phyloP scores from a whole-genome alignment of 2,888 invertebrate genomes.

The Cheilosia variabilis region DNA sequence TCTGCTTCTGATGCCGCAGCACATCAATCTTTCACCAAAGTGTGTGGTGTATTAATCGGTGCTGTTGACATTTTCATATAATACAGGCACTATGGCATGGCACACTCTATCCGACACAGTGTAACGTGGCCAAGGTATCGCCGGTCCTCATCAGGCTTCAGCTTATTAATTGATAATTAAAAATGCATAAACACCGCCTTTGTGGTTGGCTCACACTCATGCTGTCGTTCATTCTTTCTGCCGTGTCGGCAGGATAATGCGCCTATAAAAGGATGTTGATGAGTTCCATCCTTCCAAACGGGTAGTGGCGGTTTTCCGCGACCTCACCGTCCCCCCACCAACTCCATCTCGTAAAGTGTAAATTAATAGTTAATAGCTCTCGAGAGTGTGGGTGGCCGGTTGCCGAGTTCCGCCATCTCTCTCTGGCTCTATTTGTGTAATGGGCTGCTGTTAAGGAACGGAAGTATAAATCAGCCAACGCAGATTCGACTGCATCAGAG shows the following conservation, averaged over 20 bases:
- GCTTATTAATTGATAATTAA: conserved; percentile 76
- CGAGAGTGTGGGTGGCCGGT: conserved; percentile 57
- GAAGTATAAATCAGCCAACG: conserved; percentile 67
- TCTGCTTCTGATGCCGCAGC: conserved; percentile 61
- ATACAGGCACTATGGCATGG: conserved; percentile 36
- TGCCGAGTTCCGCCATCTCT: neutral
- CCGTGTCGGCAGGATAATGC: conserved; percentile 57
- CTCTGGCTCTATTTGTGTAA: conserved; percentile 2
- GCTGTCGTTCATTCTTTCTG: neutral
- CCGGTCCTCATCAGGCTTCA: conserved; percentile 58
- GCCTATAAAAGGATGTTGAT: conserved; percentile 63
- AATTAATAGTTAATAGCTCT: conserved; percentile 74
- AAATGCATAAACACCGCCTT: conserved; percentile 75
- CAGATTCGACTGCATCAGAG: conserved; percentile 59
- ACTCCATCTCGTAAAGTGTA: conserved; percentile 73
- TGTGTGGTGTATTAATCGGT: conserved; percentile 74
- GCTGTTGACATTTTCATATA: conserved; percentile 74
- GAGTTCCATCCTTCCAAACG: conserved; percentile 1
- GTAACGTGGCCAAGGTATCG: conserved; percentile 67
- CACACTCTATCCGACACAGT: conserved; percentile 46
- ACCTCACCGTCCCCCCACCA: conserved; percentile 56
- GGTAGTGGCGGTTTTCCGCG: conserved; percentile 62
- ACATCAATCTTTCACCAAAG: conserved; percentile 72
- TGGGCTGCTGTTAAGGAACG: conserved; percentile 46
- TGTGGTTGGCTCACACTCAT: conserved; percentile 60